These are phyloP conservation scores for Chelon labrosus DNA, from an alignment of 2,797 vertebrate genomes.

Conservation along the genomic window DNA sequence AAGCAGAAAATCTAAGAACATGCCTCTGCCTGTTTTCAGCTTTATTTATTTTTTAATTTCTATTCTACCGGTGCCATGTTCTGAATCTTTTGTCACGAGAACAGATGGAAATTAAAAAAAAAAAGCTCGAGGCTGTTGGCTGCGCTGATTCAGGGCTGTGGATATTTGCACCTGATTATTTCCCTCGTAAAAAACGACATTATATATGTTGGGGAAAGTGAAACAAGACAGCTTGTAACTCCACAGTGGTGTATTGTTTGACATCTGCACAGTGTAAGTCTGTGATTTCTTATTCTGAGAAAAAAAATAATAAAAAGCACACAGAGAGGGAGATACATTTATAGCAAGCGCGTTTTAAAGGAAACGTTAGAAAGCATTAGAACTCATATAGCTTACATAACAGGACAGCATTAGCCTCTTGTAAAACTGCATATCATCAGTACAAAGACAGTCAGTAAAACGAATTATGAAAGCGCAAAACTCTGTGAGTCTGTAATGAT, in stretches of 20 bases:
- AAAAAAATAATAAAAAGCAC: background rate
- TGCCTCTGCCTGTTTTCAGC: conserved; percentile 55
- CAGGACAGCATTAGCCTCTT: background rate
- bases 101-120: conserved; percentile 48
- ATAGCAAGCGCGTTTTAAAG: no score
- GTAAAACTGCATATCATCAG: background rate
- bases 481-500: conserved; percentile 6
- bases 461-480: background rate
- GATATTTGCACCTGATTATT: background rate
- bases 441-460: background rate
- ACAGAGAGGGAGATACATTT: background rate
- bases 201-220: no score
- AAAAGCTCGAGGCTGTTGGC: background rate
- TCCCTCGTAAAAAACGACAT: no score
- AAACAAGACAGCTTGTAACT: background rate
- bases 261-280: background rate
- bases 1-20: conserved; percentile 26
- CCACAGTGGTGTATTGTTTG: background rate
- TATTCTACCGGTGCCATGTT: conserved; percentile 64
- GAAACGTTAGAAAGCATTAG: no score
- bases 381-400: background rate
- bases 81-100: conserved; percentile 57
- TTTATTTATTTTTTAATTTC: conserved; percentile 29
- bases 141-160: background rate
- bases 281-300: no score